A percentile compares a stretch with the other conserved stretches of the same genome.
These are phyloP conservation scores for Corythornis madagascariensis DNA, from an alignment of 2,113 vertebrate species.

Conservation along the genomic window DNA sequence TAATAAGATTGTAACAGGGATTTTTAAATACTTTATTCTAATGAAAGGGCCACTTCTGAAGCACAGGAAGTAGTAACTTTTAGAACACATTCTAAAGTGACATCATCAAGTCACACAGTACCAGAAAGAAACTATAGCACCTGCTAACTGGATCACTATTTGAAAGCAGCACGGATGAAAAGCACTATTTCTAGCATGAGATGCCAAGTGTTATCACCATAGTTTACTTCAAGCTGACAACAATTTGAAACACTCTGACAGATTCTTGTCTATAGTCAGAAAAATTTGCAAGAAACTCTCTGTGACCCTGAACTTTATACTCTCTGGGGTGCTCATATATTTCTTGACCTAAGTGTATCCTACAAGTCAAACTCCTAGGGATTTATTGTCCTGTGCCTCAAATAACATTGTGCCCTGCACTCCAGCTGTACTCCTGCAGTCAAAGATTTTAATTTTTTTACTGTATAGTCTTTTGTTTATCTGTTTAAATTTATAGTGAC, in stretches of 20 bases:
- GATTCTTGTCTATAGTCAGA: not conserved
- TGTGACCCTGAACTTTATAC: conserved; percentile 45
- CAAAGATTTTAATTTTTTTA: conserved; percentile 43
- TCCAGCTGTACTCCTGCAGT: conserved; percentile 36
- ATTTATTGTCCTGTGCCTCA: conserved; percentile 45
- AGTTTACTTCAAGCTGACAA: conserved; percentile 2
- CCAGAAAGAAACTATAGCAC: not conserved
- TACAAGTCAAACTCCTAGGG: conserved; percentile 33
- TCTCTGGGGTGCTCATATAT: not conserved
- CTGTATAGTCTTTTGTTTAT: conserved; percentile 34
- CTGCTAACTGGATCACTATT: not conserved
- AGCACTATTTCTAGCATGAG: not conserved
- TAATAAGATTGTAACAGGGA: not conserved
- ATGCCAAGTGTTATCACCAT: not conserved
- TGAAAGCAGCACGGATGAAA: not conserved
- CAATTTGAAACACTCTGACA: not conserved
- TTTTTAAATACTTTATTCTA: not conserved
- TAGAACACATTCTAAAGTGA: not conserved
- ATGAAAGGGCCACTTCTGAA: not conserved
- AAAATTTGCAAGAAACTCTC: conserved; percentile 25
- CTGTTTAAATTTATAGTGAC: conserved; percentile 46
- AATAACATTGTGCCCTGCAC: conserved; percentile 37
- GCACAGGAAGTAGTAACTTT: not conserved
- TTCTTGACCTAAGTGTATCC: conserved; percentile 5
- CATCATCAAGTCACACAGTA: not conserved